Base-by-base conservation (phyloP, 2,113 vertebrate species). In the Odocoileus virginianus region DNA sequence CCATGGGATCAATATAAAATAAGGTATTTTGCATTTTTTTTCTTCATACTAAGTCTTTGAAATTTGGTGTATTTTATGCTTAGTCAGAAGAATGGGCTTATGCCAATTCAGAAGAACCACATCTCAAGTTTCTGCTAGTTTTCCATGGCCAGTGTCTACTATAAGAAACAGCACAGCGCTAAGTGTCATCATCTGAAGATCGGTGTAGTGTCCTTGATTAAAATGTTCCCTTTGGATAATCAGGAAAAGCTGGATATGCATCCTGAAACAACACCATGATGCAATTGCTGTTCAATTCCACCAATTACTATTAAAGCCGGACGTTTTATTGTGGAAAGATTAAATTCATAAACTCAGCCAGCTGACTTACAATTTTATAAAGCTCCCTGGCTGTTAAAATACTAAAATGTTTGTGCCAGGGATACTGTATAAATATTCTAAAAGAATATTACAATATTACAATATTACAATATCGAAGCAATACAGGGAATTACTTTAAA, bases 311-410 rank as follows among this genome's bases (percentile, higher is more conserved):
- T 81, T 91, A 64, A 91, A 96, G 25, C 6, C 45, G 71, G n/a
- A 91, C 36, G 28, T 97, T 94, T 97, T 94, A 21, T 57, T 92
- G 57, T 28, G 21, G 33, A 45, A 50, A 87, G 82, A 81, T 94
- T n/a, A 91, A 60, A 93, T 91, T 94, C 40, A 45, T 97, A 84
- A 94, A 79, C 55, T 86, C 45, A 57, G 57, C 25, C 25, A 96
- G 55, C 36, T 97, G 93, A 93, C 78, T 87, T 36, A 92, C 33
- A 28, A 93, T 94, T 96, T 96, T 85, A 91, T 85, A 91, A 92
- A 95, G 67, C n/a, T 96, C 86, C 67, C 1, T 64, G 13, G 25
- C 88, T 96, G n/a, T 60, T 93, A 95, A 94, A 92, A 93, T 93
- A 55, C 76, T 93, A 96, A 91, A 91, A 55, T 81, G 54, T 93